Evolutionary conservation across 2,113 vertebrate species (phyloP).

Genomic region (Tyrannus savana): DNA sequence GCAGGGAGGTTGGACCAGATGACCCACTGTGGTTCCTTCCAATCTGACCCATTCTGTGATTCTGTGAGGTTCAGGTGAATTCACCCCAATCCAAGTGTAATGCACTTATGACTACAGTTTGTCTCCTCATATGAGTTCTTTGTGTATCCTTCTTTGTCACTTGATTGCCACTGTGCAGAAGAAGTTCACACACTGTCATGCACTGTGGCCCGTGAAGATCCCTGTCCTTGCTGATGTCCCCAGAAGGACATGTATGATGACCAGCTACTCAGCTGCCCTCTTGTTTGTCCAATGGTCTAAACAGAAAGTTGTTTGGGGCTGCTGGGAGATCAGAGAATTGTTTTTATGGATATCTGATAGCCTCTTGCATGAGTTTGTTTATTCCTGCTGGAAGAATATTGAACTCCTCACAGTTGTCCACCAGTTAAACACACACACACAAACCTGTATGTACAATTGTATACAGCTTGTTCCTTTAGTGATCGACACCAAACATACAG

Average conservation of each 20-base stretch:
- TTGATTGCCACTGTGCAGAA: not conserved
- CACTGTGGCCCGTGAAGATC: not conserved
- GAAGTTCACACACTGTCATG: rapidly evolving
- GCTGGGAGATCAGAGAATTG: not conserved
- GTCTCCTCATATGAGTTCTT: not conserved
- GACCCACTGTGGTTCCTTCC: not conserved
- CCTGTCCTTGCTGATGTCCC: not conserved
- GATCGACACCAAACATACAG: not conserved
- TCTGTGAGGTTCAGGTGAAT: not conserved
- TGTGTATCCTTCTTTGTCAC: not conserved
- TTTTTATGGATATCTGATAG: not conserved
- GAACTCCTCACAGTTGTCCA: not conserved
- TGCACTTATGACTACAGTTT: not conserved
- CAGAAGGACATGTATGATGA: not conserved
- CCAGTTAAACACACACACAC: not conserved
- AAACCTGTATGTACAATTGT: not conserved
- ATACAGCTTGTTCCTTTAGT: not conserved
- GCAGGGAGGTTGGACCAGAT: not conserved
- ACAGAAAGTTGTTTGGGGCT: not conserved
- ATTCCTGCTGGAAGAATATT: not conserved
- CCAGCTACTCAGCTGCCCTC: not conserved
- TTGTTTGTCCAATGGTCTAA: not conserved
- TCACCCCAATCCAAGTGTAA: not conserved
- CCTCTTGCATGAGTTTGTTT: not conserved
- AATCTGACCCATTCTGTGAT: not conserved